These are phyloP conservation scores for Triops longicaudatus DNA, from an alignment of 1,140 invertebrate species.

Conservation along the genomic window DNA sequence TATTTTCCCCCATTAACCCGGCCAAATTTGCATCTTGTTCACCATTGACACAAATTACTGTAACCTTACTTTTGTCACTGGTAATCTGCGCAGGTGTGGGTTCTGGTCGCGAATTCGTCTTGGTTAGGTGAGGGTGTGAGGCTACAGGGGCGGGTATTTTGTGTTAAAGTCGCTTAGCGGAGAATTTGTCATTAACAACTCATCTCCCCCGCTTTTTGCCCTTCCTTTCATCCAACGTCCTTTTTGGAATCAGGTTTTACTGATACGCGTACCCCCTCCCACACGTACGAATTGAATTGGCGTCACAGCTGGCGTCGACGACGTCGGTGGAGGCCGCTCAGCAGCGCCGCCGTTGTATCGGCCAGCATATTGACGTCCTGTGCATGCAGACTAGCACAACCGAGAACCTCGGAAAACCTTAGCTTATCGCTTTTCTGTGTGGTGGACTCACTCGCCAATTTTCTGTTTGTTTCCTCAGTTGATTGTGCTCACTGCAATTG, in stretches of 20 bases:
- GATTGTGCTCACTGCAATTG: neutral
- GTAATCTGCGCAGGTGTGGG: neutral
- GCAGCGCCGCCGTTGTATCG: constrained; percentile 13
- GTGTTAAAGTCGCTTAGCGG: neutral
- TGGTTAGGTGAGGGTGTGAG: neutral
- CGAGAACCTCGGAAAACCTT: neutral
- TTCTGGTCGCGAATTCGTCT: neutral
- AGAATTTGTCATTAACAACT: constrained; percentile 6
- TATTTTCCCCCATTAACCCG: neutral
- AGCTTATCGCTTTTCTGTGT: neutral
- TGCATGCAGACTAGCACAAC: neutral
- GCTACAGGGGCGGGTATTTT: neutral
- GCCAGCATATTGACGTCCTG: constrained; percentile 9
- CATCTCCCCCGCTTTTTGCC: neutral
- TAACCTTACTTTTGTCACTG: neutral
- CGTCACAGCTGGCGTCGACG: constrained; percentile 13
- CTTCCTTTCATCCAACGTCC: neutral
- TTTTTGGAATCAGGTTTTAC: neutral
- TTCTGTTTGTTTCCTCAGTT: constrained; percentile 5
- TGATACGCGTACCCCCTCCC: constrained; percentile 5
- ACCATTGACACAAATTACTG: neutral
- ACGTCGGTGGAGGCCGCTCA: neutral
- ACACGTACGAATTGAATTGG: constrained; percentile 8
- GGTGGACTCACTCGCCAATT: neutral
- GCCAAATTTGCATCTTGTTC: neutral